phyloP scores from a whole-genome alignment of 2,797 vertebrate genomes.

The Phrynocephalus forsythii region DNA sequence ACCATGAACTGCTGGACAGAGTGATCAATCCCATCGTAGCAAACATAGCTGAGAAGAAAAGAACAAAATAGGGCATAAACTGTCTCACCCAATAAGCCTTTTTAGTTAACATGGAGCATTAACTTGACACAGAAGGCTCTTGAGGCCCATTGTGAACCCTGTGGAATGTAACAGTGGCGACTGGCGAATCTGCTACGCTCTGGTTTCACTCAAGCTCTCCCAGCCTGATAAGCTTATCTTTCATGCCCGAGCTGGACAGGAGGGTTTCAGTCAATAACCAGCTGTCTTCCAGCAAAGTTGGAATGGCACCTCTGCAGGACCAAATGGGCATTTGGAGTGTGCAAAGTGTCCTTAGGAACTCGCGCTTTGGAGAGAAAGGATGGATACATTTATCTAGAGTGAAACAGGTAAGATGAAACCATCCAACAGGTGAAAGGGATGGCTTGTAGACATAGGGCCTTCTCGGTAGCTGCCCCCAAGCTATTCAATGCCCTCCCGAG shows the following conservation, averaged over 20 bases:
- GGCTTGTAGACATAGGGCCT: no score
- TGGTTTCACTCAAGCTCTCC: not conserved
- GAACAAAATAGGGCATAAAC: not conserved
- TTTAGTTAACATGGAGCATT: not conserved
- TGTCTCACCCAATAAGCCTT: slow-evolving; percentile 24
- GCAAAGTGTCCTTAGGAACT: rapidly evolving
- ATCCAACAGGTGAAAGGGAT: not conserved
- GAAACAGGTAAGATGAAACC: not conserved
- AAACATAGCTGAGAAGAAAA: slow-evolving; percentile 30
- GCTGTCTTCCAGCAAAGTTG: not conserved
- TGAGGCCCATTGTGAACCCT: not conserved
- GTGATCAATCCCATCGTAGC: slow-evolving; percentile 11
- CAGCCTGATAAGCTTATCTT: slow-evolving; percentile 35
- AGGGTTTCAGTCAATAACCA: slow-evolving; percentile 24
- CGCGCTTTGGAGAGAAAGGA: not conserved
- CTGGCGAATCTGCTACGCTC: slow-evolving; percentile 12
- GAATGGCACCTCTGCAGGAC: not conserved
- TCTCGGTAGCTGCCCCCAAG: no score
- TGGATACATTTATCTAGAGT: not conserved
- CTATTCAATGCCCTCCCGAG: not conserved
- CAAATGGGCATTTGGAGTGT: not conserved
- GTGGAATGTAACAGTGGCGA: not conserved
- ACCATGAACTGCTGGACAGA: not conserved
- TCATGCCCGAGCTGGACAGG: not conserved
- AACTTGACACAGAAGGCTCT: slow-evolving; percentile 26